phyloP scores from a whole-genome alignment of 2,888 invertebrate genomes.

The Nysson spinosus region DNA sequence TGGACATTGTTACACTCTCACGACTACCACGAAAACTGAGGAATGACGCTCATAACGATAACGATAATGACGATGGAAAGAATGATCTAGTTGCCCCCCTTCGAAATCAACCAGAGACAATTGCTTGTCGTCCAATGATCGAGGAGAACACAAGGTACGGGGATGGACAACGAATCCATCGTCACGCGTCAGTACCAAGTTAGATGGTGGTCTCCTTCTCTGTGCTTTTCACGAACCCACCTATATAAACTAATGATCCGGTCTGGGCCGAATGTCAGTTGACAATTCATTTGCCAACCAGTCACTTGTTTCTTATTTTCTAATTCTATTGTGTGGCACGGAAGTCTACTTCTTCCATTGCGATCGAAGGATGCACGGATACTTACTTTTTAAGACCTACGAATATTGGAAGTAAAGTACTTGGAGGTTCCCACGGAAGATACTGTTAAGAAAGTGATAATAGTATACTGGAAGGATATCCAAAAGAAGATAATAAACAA shows the following conservation, averaged over 20 bases:
- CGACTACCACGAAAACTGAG: no score
- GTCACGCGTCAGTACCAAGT: constrained; percentile 75
- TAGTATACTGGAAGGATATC: no score
- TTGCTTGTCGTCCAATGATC: constrained; percentile 54
- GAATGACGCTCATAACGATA: no score
- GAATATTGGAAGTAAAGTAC: not conserved
- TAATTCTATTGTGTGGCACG: not conserved
- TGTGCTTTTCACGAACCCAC: constrained; percentile 43
- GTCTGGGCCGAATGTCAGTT: constrained; percentile 65
- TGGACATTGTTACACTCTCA: constrained; percentile 11
- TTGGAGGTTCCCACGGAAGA: no score
- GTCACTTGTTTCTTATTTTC: constrained; percentile 8
- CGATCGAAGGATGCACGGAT: no score
- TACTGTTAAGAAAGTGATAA: no score
- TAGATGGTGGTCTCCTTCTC: constrained; percentile 71
- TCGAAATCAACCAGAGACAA: constrained; percentile 1
- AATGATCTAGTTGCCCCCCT: constrained; percentile 26
- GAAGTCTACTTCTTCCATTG: no score
- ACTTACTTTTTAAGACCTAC: no score
- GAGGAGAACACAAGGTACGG: constrained; percentile 53
- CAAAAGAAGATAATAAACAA: no score
- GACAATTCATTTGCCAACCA: constrained; percentile 59
- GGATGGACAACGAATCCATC: constrained; percentile 65
- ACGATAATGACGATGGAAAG: constrained; percentile 5
- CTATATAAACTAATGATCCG: constrained; percentile 72